A percentile compares a stretch with the other conserved stretches of the same genome.
phyloP scores from a whole-genome alignment of 1,140 invertebrate species.

The Drosophila ohnishii region DNA sequence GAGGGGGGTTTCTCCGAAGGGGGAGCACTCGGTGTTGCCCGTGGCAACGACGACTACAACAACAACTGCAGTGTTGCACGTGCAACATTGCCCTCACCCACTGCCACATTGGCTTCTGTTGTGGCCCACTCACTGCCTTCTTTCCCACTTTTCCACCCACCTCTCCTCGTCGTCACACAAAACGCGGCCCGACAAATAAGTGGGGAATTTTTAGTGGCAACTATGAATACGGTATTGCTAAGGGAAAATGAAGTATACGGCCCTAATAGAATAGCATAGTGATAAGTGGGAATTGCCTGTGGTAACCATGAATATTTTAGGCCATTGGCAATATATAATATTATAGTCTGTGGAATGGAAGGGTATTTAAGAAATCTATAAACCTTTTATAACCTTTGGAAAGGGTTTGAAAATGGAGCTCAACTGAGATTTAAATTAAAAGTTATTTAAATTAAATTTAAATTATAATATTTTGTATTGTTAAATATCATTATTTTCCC shows the following conservation, averaged over 20 bases:
- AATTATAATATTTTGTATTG: no score
- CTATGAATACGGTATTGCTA: constrained; percentile 31
- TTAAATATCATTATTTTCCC: no score
- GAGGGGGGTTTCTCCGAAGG: neutral
- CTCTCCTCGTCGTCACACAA: constrained; percentile 1
- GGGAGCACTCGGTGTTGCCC: constrained; percentile 25
- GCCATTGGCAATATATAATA: neutral
- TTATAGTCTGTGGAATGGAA: neutral
- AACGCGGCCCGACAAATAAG: constrained; percentile 13
- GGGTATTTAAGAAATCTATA: neutral
- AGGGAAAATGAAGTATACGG: neutral
- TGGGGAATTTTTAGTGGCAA: constrained; percentile 23
- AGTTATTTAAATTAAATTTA: neutral
- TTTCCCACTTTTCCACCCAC: constrained; percentile 12
- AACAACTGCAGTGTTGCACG: constrained; percentile 55
- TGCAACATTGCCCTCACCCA: constrained; percentile 28
- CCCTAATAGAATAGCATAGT: neutral
- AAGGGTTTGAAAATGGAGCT: neutral
- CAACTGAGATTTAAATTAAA: neutral
- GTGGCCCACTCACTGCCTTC: neutral
- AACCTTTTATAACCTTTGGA: no score
- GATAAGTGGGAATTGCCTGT: constrained; percentile 5
- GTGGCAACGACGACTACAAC: constrained; percentile 58
- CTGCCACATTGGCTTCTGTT: constrained; percentile 12
- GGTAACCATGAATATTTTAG: constrained; percentile 8